Evolutionary conservation across 2,113 vertebrate genomes (phyloP).

Genomic region (Copsychus sechellarum): DNA sequence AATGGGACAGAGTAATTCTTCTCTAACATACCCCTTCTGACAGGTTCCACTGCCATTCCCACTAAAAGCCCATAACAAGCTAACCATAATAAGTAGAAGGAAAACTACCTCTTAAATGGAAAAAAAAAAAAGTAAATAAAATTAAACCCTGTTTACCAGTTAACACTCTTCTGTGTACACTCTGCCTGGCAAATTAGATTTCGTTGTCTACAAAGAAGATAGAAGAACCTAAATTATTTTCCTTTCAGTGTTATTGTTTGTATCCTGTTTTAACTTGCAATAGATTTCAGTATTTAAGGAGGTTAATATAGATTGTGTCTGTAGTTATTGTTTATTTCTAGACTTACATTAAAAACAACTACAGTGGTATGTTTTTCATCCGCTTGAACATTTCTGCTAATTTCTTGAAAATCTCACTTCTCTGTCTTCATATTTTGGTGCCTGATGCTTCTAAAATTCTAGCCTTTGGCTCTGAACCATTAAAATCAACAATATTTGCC

Average conservation of each 20-base stretch:
- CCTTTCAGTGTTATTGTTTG: neutral
- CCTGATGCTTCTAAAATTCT: neutral
- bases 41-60: neutral
- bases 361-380: neutral
- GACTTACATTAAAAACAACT: neutral
- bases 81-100: neutral
- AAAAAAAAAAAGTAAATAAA: neutral
- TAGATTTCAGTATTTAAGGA: neutral
- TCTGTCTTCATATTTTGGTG: neutral
- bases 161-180: neutral
- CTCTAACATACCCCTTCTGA: neutral
- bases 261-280: neutral
- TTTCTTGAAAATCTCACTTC: neutral
- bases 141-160: neutral
- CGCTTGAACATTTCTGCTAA: neutral
- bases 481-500: neutral
- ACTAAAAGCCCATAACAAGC: neutral
- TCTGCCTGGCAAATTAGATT: neutral
- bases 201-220: neutral
- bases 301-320: neutral
- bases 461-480: neutral
- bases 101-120: neutral
- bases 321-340: neutral
- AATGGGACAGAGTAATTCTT: neutral
- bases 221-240: neutral